Percentiles rank a stretch among this genome's conserved stretches.
These are phyloP conservation scores for Brenthis daphne DNA, from an alignment of 2,888 invertebrate species.

Conservation along the genomic window DNA sequence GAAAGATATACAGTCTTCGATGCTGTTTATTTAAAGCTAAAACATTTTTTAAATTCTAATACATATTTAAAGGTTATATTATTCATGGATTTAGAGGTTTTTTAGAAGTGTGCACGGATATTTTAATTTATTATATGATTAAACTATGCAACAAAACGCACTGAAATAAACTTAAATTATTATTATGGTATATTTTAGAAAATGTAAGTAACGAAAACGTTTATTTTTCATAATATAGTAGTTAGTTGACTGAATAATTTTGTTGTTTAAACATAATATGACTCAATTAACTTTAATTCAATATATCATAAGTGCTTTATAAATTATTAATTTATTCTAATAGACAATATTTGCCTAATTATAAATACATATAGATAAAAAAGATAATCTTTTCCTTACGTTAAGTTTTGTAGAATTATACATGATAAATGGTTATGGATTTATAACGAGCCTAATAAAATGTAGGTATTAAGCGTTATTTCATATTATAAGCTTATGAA, in stretches of 20 bases:
- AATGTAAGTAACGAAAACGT: too few relatives aligned
- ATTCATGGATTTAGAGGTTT: neutral
- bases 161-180: neutral
- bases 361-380: constrained; percentile 22
- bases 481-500: constrained; percentile 16
- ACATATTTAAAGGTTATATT: constrained; percentile 4
- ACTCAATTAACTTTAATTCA: neutral
- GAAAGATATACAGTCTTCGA: constrained; percentile 50
- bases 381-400: constrained; percentile 19
- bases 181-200: neutral
- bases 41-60: constrained; percentile 26
- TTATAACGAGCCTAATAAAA: constrained; percentile 15
- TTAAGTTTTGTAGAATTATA: constrained; percentile 18
- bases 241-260: neutral
- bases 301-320: constrained; percentile 3
- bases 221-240: too few relatives aligned
- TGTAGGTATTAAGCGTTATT: constrained; percentile 18
- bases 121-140: neutral
- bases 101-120: neutral
- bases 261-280: neutral
- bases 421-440: constrained; percentile 17
- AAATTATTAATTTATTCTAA: constrained; percentile 12
- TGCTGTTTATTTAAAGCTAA: constrained; percentile 45
- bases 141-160: neutral
- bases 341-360: constrained; percentile 18